A percentile compares a stretch with the other conserved stretches of the same genome.
phyloP scores from a whole-genome alignment of 2,888 invertebrate genomes.

The Melolontha melolontha region DNA sequence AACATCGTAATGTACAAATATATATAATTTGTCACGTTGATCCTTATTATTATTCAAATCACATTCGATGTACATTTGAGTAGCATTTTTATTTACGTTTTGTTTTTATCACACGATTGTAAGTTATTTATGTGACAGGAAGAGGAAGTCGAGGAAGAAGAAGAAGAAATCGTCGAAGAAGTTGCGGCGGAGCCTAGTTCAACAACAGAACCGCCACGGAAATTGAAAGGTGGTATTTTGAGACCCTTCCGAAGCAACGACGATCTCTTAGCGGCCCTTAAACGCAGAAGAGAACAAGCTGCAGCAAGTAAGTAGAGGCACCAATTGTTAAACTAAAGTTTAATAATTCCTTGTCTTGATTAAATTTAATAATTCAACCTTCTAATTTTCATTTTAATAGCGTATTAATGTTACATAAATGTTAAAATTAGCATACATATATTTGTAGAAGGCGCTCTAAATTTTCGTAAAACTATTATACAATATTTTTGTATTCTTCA shows the following conservation, averaged over 20 bases:
- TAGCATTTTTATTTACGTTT: slow-evolving; percentile 7
- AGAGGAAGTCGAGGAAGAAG: slow-evolving; percentile 56
- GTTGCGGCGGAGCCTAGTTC: slow-evolving; percentile 71
- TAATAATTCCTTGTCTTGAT: too few relatives aligned
- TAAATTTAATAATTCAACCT: too few relatives aligned
- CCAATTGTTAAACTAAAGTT: too few relatives aligned
- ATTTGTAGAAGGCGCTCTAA: too few relatives aligned
- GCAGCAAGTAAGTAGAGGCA: slow-evolving; percentile 69
- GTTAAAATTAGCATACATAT: too few relatives aligned
- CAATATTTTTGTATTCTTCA: too few relatives aligned
- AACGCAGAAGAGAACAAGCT: slow-evolving; percentile 78
- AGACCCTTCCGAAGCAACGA: slow-evolving; percentile 85
- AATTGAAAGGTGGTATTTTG: slow-evolving; percentile 73
- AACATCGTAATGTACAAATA: too few relatives aligned
- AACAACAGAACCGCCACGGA: slow-evolving; percentile 78
- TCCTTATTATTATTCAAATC: neutral
- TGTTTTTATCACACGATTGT: slow-evolving; percentile 3
- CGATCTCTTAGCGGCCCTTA: slow-evolving; percentile 78
- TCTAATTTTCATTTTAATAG: too few relatives aligned
- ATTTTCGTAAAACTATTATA: too few relatives aligned
- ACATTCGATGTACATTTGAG: neutral
- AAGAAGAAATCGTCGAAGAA: slow-evolving; percentile 68
- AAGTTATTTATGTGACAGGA: slow-evolving; percentile 42
- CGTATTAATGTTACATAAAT: too few relatives aligned
- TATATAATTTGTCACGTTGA: neutral